Evolutionary conservation across 2,797 vertebrate species (phyloP), one percentile per base, ranked within the genome.

Genomic region (Mormyrops boulengeri): DNA sequence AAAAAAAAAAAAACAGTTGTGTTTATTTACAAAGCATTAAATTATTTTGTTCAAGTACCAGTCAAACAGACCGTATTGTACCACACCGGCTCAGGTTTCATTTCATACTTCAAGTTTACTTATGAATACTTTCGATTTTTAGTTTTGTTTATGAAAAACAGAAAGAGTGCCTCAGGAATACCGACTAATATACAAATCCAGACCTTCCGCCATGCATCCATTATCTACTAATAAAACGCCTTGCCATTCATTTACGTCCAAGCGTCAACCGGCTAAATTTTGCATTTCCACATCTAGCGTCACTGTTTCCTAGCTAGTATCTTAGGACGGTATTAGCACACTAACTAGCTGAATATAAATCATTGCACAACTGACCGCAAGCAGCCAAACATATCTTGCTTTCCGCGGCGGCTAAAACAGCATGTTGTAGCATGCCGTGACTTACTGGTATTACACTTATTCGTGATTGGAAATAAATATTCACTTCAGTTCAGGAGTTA

Each of bases 261-360:
- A 47, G 7, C 80, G 38, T n/a, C 44, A 52, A 30, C 9, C 3
- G 49, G 69, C 69, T 34, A n/a, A 52, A 84, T 19, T 22, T 11
- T 12, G 47, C 82, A 85, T n/a, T n/a, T 93, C 69, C 14, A 38
- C 38, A 47, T 93, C 89, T 91, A 91, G 87, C 87, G 22, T 77
- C 26, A 52, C 22, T 3, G 12, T 14, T 34, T 41, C 49, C 49
- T 2, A 89, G 5, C 50, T 38, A 17, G 30, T 38, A 17, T 38
- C 69, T 17, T 17, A 38, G 34, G 34, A 34, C 66, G 11, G 30
- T 41, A 3, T 44, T n/a, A 8, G 73, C 73, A 44, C 73, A 41
- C 38, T 80, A 80, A 80, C 73, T 44, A 44, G 7, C 73, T 44
- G 73, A 41, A 80, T 80, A 50, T 9, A 44, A 53, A 38, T 22